Conservation (phyloP, 1,140 invertebrate species). For the Anoplolepis gracilipes region DNA sequence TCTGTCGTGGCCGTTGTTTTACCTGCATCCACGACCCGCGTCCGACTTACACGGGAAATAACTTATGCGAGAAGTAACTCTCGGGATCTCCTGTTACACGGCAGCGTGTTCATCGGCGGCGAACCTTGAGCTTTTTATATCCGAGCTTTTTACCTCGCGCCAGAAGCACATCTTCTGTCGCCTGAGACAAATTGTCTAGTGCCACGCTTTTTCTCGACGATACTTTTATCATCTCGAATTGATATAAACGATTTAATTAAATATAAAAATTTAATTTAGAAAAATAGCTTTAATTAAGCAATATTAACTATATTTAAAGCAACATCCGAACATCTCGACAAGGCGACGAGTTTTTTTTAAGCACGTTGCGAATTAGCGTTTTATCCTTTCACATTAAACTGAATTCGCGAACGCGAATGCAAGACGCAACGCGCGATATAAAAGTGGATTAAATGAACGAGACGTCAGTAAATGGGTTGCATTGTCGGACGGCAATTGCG, state of each 20-base stretch:
- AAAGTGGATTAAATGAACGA: slow-evolving; percentile 14
- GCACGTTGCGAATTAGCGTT: not conserved
- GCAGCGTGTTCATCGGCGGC: slow-evolving; percentile 23
- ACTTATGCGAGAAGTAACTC: slow-evolving; percentile 69
- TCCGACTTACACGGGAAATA: slow-evolving; percentile 60
- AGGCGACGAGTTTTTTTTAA: not conserved
- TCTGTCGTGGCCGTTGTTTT: slow-evolving; percentile 44
- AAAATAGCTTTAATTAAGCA: too few relatives aligned
- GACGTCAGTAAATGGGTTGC: slow-evolving; percentile 2
- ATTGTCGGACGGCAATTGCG: not conserved
- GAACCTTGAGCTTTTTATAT: slow-evolving; percentile 13
- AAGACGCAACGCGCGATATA: not conserved
- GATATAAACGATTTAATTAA: not conserved
- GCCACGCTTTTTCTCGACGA: not conserved
- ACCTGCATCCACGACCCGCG: slow-evolving; percentile 27
- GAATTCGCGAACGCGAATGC: not conserved
- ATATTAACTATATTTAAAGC: too few relatives aligned
- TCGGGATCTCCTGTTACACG: slow-evolving; percentile 73
- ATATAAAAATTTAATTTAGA: too few relatives aligned
- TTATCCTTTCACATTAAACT: not conserved
- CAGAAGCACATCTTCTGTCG: not conserved
- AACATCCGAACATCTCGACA: too few relatives aligned
- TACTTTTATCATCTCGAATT: not conserved
- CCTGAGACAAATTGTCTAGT: not conserved
- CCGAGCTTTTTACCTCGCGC: too few relatives aligned